Percentiles rank a stretch among this genome's conserved stretches.
These are phyloP conservation scores for Hirtodrosophila alboralis DNA, from an alignment of 2,888 invertebrate species.

Conservation along the genomic window DNA sequence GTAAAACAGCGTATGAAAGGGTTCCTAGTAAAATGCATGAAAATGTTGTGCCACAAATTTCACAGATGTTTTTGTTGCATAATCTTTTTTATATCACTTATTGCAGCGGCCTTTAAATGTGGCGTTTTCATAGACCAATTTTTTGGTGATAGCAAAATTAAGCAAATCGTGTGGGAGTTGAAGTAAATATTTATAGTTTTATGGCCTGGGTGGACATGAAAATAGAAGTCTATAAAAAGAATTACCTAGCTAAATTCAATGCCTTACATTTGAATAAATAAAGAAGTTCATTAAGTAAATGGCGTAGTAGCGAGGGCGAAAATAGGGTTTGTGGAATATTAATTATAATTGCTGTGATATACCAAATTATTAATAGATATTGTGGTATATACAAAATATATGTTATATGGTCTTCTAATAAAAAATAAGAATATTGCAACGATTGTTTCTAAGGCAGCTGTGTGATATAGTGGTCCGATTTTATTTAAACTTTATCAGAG, in stretches of 20 bases:
- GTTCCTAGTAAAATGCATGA: constrained; percentile 38
- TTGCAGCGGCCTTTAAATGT: constrained; percentile 22
- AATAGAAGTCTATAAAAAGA: not conserved
- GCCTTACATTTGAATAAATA: too few species aligned
- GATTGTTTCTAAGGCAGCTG: too few species aligned
- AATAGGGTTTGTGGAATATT: too few species aligned
- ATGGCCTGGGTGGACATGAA: not conserved
- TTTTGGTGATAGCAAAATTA: constrained; percentile 6
- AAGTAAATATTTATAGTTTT: not conserved
- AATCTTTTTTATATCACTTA: constrained; percentile 52
- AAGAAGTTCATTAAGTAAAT: too few species aligned
- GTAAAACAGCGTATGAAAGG: constrained; percentile 7
- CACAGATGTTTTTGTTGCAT: constrained; percentile 32
- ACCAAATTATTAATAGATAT: too few species aligned
- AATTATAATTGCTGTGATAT: too few species aligned
- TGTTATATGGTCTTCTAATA: too few species aligned
- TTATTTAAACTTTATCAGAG: too few species aligned
- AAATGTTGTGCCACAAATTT: constrained; percentile 24
- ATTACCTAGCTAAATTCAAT: not conserved
- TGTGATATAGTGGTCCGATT: too few species aligned
- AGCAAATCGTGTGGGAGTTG: not conserved
- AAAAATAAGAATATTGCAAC: too few species aligned
- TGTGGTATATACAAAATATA: too few species aligned
- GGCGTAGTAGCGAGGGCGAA: too few species aligned
- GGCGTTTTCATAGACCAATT: constrained; percentile 8